Conservation (phyloP, 64 coral and sea anemone species). For the Stichodactyla helianthus region DNA sequence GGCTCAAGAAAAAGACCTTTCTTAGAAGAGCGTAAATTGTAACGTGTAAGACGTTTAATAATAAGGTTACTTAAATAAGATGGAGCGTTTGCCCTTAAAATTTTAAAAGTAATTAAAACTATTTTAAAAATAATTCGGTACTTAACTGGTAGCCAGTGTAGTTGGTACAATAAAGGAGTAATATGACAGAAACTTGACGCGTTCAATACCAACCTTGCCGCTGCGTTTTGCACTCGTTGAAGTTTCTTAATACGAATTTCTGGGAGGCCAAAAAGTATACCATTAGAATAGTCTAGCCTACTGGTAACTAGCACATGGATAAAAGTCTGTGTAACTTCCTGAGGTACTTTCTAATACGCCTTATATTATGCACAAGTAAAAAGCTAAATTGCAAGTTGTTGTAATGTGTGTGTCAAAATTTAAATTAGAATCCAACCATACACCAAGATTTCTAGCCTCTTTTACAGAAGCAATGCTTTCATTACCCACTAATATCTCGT, state of each 20-base stretch:
- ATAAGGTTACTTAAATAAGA: too few relatives aligned
- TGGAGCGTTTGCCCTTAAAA: too few relatives aligned
- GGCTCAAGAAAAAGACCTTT: too few relatives aligned
- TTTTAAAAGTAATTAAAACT: constrained; percentile 13
- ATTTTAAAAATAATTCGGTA: neutral
- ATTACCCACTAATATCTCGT: neutral
- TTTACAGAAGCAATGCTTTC: neutral
- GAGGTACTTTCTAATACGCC: neutral
- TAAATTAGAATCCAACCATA: neutral
- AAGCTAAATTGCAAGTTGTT: constrained; percentile 8
- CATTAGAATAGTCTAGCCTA: constrained; percentile 2
- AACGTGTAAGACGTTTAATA: too few relatives aligned
- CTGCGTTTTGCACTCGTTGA: neutral
- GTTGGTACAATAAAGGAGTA: neutral
- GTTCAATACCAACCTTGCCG: too few relatives aligned
- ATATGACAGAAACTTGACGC: neutral
- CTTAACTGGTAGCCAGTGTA: too few relatives aligned
- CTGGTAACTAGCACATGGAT: constrained; percentile 11
- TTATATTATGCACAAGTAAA: neutral
- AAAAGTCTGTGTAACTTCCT: neutral
- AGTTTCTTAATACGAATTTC: neutral
- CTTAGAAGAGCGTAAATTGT: too few relatives aligned
- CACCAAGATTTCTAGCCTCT: neutral
- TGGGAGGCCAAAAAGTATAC: constrained; percentile 1
- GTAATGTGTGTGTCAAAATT: neutral